phyloP scores from a whole-genome alignment of 2,888 invertebrate genomes.

The Erpobdella octoculata region DNA sequence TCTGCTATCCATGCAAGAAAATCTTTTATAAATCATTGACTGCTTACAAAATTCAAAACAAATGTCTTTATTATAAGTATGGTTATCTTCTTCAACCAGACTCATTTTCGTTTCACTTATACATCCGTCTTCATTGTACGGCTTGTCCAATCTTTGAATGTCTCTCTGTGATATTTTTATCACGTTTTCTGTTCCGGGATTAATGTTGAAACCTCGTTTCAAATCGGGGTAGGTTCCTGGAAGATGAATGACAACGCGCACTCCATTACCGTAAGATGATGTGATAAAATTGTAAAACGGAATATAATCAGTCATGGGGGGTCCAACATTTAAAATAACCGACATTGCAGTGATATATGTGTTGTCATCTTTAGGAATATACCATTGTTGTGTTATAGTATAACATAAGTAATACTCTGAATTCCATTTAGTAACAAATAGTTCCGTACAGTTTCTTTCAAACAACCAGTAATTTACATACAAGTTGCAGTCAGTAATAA shows the following conservation, averaged over 20 bases:
- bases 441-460: background rate
- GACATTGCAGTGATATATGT: constrained; percentile 5
- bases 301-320: background rate
- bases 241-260: constrained; percentile 1
- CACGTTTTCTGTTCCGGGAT: constrained; percentile 20
- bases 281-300: background rate
- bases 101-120: too few relatives aligned
- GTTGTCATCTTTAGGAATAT: background rate
- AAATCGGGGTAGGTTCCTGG: constrained; percentile 10
- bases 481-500: background rate
- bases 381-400: background rate
- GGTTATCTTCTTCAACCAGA: too few relatives aligned
- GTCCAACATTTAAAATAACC: background rate
- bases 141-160: background rate
- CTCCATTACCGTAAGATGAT: background rate
- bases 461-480: background rate
- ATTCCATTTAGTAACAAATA: background rate
- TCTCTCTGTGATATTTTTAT: background rate
- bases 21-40: too few relatives aligned
- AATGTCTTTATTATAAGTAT: too few relatives aligned
- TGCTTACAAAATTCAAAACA: too few relatives aligned
- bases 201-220: constrained; percentile 11
- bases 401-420: constrained; percentile 18
- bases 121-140: constrained; percentile 2
- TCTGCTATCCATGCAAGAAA: too few relatives aligned